Evolutionary conservation across 2,888 invertebrate species (phyloP), one percentile per base, ranked within the genome.

Genomic region (Tryphoninae sp.): DNA sequence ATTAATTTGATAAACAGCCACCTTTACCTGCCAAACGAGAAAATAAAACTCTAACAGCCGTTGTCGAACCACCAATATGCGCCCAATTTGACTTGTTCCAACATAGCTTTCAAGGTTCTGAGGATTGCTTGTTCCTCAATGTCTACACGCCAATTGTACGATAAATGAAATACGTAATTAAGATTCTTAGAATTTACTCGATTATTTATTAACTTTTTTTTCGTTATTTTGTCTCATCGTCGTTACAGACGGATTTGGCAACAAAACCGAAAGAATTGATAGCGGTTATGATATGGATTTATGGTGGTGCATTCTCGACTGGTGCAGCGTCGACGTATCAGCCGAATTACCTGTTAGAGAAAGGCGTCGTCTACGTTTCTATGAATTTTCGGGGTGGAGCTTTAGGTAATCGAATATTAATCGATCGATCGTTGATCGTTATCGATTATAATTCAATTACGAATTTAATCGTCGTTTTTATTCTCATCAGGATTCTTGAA

Each of bases 281-380:
- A 45, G 2, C 88, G 7, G 87, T 88, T 0, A 76, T 87, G 83
- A 80, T 88, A 11, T 88, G 86, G 86, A 81, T 89, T 19, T 80
- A 86, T 22, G 88, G 86, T 1, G 86, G 87, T 7, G 79, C 55
- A 16, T 87, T 80, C 55, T 11, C 4, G 0, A 6, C n/a, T 4
- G 87, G 87, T 13, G 67, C 76, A 7, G 53, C 74, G 0, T 74
- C 83, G 26, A 26, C 33, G 8, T 13, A 55, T 2, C 45, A 73
- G 2, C 88, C 88, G 2, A 88, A 89, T 82, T 87, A 85, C 65
- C 68, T 88, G 42, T 2, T 88, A 2, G 87, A 87, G 33, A 82
- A 86, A 49, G 84, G 84, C 55, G 82, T 89, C 0, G 76, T 88
- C 26, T 49, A 87, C 23, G 88, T 88, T n/a, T 81, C 84, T 2